A percentile compares a stretch with the other conserved stretches of the same genome.
Conservation (phyloP, 1,140 invertebrate genomes). For the Panagrolaimus sp. region DNA sequence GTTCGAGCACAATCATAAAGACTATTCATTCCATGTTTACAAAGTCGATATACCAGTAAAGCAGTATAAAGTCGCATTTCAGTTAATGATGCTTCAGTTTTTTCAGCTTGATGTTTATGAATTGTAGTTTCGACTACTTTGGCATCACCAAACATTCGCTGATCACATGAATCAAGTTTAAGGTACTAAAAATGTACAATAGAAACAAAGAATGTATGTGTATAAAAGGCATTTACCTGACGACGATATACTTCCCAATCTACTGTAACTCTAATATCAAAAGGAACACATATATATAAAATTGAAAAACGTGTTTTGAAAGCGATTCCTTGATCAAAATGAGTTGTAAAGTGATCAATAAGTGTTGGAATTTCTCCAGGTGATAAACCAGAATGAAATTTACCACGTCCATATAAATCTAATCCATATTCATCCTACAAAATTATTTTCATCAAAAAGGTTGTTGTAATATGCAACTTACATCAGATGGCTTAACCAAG, state of each 20-base stretch:
- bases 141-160: neutral
- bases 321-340: neutral
- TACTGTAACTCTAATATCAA: neutral
- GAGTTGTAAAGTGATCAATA: neutral
- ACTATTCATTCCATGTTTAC: slow-evolving; percentile 7
- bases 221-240: neutral
- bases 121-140: neutral
- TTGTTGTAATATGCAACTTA: no score
- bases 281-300: neutral
- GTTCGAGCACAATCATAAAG: slow-evolving; percentile 2
- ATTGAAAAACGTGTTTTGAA: slow-evolving; percentile 8
- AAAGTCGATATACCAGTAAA: slow-evolving; percentile 3
- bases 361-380: neutral
- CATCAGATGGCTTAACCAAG: neutral
- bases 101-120: neutral
- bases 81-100: neutral
- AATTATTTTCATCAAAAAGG: no score
- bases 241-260: slow-evolving; percentile 9
- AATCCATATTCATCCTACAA: neutral
- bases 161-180: neutral
- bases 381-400: slow-evolving; percentile 5
- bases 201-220: neutral
- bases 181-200: neutral
- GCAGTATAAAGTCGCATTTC: slow-evolving; percentile 16
- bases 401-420: neutral